Evolutionary conservation across 2,888 invertebrate genomes (phyloP).

Genomic region (Agonopterix arenella): DNA sequence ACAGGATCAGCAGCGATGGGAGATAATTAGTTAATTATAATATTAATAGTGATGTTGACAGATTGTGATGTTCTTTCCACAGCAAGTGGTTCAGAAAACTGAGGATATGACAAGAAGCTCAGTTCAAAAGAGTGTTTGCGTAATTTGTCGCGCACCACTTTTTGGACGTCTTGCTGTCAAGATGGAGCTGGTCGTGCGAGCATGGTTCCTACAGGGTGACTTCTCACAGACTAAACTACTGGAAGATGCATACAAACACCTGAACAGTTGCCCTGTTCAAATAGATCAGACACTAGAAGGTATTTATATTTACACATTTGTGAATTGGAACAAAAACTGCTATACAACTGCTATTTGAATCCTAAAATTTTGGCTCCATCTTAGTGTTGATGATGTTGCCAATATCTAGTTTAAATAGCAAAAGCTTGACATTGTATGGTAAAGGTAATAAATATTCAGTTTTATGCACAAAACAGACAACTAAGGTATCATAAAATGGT

Average conservation of each 20-base stretch:
- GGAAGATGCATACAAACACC: conserved; percentile 93
- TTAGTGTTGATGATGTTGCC: too few relatives aligned
- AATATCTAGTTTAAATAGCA: too few relatives aligned
- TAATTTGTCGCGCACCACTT: conserved; percentile 91
- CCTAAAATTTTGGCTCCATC: background rate
- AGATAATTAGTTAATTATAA: too few relatives aligned
- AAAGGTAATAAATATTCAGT: too few relatives aligned
- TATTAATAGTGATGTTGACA: too few relatives aligned
- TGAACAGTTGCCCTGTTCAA: conserved; percentile 88
- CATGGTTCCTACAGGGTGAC: conserved; percentile 97
- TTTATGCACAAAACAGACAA: too few relatives aligned
- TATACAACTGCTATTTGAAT: background rate
- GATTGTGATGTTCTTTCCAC: conserved; percentile 11
- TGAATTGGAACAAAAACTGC: too few relatives aligned
- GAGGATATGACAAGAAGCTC: conserved; percentile 98
- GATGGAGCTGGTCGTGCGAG: conserved; percentile 96
- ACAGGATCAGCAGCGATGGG: too few relatives aligned
- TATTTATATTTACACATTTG: conserved; percentile 18
- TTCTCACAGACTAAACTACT: conserved; percentile 91
- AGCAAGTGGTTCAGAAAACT: conserved; percentile 94
- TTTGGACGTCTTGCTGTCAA: conserved; percentile 97
- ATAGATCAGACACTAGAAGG: conserved; percentile 70
- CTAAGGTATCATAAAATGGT: too few relatives aligned
- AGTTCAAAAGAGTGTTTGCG: conserved; percentile 98
- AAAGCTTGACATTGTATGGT: too few relatives aligned